These are phyloP conservation scores for Dicaeum eximium DNA, from an alignment of 2,113 vertebrate genomes.

Conservation along the genomic window DNA sequence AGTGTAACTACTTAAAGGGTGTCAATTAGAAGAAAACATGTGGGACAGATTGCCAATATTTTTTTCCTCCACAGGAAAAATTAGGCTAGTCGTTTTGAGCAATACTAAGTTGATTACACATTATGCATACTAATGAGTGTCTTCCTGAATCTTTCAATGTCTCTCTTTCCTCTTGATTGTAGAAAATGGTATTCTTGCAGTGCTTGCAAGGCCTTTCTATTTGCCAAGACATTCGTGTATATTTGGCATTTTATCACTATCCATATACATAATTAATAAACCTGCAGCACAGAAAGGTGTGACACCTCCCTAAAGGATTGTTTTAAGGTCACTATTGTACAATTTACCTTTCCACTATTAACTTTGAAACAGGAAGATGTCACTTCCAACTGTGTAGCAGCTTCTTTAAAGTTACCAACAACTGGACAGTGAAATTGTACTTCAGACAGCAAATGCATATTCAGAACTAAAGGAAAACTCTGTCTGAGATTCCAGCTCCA, in stretches of 20 bases:
- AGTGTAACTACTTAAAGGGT: not conserved
- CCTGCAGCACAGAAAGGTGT: not conserved
- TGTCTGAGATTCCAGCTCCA: not conserved
- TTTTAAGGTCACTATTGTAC: not conserved
- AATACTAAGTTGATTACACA: not conserved
- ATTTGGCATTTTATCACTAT: not conserved
- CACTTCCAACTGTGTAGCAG: not conserved
- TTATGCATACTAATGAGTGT: not conserved
- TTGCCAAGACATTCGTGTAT: not conserved
- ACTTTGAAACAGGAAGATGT: not conserved
- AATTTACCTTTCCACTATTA: not conserved
- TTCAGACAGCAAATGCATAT: not conserved
- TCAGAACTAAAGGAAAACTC: not conserved
- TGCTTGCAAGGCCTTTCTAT: not conserved
- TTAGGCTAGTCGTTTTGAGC: not conserved
- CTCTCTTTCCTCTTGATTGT: not conserved
- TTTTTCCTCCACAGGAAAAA: not conserved
- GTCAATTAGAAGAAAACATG: not conserved
- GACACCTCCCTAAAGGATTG: not conserved
- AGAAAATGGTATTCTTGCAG: not conserved
- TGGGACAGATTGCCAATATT: not conserved
- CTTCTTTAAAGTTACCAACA: not conserved
- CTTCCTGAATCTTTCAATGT: not conserved
- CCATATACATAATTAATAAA: not conserved
- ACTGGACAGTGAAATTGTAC: not conserved